Conservation (phyloP, 1,140 invertebrate species). For the Drosophila equinoxialis region DNA sequence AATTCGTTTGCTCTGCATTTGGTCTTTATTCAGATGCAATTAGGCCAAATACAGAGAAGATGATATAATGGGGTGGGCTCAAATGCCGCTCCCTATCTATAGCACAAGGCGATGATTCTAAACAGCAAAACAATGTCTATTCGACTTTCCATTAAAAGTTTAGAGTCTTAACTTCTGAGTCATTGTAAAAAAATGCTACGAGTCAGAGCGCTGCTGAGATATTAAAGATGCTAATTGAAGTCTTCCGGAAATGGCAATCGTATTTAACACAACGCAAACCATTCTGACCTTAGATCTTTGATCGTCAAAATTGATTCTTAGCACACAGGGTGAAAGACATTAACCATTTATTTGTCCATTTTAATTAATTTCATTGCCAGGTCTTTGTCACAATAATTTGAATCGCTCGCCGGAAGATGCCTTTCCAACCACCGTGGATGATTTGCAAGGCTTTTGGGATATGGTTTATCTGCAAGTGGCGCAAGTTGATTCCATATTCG, state of each 20-base stretch:
- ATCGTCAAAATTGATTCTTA: too few species aligned
- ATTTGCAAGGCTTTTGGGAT: slow-evolving; percentile 98
- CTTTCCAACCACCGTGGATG: slow-evolving; percentile 93
- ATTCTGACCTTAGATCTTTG: too few species aligned
- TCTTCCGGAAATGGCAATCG: too few species aligned
- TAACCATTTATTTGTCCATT: background rate
- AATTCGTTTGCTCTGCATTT: background rate
- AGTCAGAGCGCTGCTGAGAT: too few species aligned
- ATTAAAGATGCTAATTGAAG: too few species aligned
- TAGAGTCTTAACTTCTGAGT: too few species aligned
- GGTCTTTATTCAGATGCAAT: background rate
- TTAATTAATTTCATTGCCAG: slow-evolving; percentile 62
- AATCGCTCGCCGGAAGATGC: slow-evolving; percentile 89
- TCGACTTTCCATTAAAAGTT: background rate
- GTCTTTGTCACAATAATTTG: slow-evolving; percentile 86
- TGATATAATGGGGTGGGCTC: background rate
- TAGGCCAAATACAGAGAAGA: background rate
- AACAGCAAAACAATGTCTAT: background rate
- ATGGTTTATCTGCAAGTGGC: slow-evolving; percentile 96
- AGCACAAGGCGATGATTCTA: background rate
- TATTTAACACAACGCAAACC: too few species aligned
- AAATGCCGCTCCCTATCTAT: background rate
- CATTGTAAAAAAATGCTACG: too few species aligned
- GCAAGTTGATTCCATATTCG: slow-evolving; percentile 90
- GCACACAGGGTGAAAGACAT: too few species aligned